Conservation (phyloP, 30 jellyfish, hydroid and myxozoan species). For the Chrysaora quinquecirrha region DNA sequence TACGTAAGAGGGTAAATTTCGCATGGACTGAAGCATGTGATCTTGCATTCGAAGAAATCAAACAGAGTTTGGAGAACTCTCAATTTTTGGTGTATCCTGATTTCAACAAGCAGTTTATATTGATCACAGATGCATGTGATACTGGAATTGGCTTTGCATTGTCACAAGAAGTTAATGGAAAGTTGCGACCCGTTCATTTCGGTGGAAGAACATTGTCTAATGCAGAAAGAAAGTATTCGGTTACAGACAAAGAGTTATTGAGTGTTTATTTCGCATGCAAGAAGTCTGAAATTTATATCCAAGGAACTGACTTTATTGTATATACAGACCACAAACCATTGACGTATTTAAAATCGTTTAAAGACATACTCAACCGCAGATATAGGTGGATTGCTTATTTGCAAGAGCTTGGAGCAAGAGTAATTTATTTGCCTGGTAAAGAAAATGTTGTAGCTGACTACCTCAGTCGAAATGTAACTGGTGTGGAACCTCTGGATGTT, state of each 20-base stretch:
- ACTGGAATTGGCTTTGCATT: not conserved
- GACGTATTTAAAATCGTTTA: not conserved
- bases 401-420: not conserved
- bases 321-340: slow-evolving; percentile 7
- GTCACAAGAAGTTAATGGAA: not conserved
- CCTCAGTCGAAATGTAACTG: not conserved
- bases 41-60: not conserved
- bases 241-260: not conserved
- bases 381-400: slow-evolving; percentile 16
- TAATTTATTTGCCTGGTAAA: slow-evolving; percentile 21
- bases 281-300: not conserved
- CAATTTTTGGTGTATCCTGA: not conserved
- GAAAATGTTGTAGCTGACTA: slow-evolving; percentile 14
- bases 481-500: not conserved
- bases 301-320: not conserved
- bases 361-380: slow-evolving; percentile 4
- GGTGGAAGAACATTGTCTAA: not conserved
- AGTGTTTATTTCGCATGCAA: not conserved
- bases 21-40: slow-evolving; percentile 6
- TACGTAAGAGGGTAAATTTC: not conserved
- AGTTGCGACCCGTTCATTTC: not conserved
- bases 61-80: not conserved
- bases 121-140: not conserved
- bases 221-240: not conserved
- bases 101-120: not conserved